These are phyloP conservation scores for Bufo gargarizans DNA, from an alignment of 2,113 vertebrate species.

Conservation along the genomic window DNA sequence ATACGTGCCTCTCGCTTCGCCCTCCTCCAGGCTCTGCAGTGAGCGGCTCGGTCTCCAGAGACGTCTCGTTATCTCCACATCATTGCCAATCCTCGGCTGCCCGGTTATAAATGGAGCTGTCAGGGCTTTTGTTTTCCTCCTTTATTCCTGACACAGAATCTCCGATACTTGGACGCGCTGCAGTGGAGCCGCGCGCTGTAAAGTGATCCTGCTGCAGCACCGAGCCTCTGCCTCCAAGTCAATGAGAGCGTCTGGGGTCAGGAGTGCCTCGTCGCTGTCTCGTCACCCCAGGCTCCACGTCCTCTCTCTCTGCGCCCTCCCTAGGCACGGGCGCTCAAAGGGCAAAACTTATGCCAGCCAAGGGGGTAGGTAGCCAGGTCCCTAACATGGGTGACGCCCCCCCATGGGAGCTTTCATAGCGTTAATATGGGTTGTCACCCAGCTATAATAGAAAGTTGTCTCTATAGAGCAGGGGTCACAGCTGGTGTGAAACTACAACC, in stretches of 20 bases:
- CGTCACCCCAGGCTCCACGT: background rate
- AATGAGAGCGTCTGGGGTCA: conserved; percentile 32
- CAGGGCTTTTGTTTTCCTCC: conserved; percentile 27
- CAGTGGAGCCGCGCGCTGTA: conserved; percentile 38
- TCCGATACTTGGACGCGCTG: background rate
- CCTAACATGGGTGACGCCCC: no score
- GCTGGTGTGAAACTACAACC: no score
- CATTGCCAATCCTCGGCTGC: conserved; percentile 24
- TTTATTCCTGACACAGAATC: conserved; percentile 23
- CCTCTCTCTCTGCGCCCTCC: background rate
- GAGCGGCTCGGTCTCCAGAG: conserved; percentile 13
- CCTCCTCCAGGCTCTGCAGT: conserved; percentile 24
- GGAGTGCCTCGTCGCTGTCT: background rate
- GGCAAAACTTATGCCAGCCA: background rate
- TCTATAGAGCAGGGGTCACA: no score
- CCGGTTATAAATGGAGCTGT: conserved; percentile 32
- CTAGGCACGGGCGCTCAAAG: background rate
- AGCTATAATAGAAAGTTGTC: no score
- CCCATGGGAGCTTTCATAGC: no score
- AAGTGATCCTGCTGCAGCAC: conserved; percentile 30
- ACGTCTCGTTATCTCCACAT: conserved; percentile 31
- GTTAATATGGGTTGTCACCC: no score
- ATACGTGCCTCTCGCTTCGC: background rate
- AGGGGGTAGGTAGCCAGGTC: no score
- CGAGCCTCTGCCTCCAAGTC: background rate